Evolutionary conservation across 2,113 vertebrate genomes (phyloP).

Genomic region (Entomyzon cyanotis): DNA sequence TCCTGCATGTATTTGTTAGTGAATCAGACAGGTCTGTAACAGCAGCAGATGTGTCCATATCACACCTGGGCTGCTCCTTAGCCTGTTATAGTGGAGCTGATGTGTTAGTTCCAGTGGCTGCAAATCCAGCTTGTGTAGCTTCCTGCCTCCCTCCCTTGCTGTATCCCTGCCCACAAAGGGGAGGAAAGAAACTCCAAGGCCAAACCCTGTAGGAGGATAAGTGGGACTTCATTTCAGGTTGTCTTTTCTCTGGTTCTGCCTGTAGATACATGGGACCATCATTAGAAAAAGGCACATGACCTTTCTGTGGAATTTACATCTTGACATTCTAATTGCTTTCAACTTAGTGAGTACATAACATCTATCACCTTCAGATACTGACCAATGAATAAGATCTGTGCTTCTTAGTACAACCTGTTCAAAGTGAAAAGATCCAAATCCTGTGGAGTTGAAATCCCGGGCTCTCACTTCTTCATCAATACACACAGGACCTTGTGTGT

Average conservation of each 20-base stretch:
- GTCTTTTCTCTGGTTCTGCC: not conserved
- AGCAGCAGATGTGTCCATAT: not conserved
- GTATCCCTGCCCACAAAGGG: not conserved
- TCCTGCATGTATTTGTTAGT: not conserved
- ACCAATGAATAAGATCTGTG: not conserved
- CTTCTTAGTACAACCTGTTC: not conserved
- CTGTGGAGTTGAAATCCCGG: not conserved
- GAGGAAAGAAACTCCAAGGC: not conserved
- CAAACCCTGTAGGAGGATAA: not conserved
- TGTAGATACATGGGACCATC: fast-evolving
- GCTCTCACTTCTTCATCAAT: not conserved
- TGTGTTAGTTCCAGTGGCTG: not conserved
- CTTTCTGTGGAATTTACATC: not conserved
- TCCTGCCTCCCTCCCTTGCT: not conserved
- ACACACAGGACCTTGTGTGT: not conserved
- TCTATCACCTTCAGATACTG: not conserved
- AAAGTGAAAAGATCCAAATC: not conserved
- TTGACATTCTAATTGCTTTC: not conserved
- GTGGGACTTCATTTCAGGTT: not conserved
- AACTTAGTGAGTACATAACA: not conserved
- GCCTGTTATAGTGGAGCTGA: not conserved
- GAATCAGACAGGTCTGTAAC: not conserved
- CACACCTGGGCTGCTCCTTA: not conserved
- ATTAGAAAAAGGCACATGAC: not conserved
- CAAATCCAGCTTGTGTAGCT: not conserved